Evolutionary conservation across 2,888 invertebrate species (phyloP).

Genomic region (Leptogaster cylindrica): DNA sequence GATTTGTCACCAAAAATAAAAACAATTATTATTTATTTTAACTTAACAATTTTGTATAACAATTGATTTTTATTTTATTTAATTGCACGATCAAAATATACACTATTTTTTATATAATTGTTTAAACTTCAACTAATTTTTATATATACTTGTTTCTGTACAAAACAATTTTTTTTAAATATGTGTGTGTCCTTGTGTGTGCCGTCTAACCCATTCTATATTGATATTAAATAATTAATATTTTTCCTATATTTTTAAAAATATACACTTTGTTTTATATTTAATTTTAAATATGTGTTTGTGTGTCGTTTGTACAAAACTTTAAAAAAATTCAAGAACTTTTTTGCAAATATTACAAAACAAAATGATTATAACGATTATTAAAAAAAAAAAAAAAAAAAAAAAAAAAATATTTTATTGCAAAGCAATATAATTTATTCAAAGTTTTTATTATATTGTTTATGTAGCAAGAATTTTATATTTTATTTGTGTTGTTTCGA

Average conservation of each 20-base stretch:
- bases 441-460: slow-evolving; percentile 1
- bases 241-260: slow-evolving; percentile 33
- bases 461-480: not conserved
- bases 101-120: slow-evolving; percentile 27
- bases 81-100: slow-evolving; percentile 24
- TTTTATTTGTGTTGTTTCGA: not conserved
- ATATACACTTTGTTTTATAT: slow-evolving; percentile 38
- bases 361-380: not conserved
- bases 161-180: slow-evolving; percentile 44
- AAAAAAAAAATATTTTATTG: not conserved
- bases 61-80: slow-evolving; percentile 10
- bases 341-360: slow-evolving; percentile 6
- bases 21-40: slow-evolving; percentile 2
- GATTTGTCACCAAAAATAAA: slow-evolving; percentile 7
- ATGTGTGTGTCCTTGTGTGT: slow-evolving; percentile 58
- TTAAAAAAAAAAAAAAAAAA: not conserved
- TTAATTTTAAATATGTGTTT: slow-evolving; percentile 45
- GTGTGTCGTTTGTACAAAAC: slow-evolving; percentile 46
- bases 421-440: not conserved
- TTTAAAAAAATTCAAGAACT: slow-evolving; percentile 21
- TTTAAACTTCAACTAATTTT: slow-evolving; percentile 47
- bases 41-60: slow-evolving; percentile 13
- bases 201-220: slow-evolving; percentile 56
- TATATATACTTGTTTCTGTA: slow-evolving; percentile 31
- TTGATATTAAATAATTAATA: slow-evolving; percentile 38